Base-by-base conservation (phyloP, 2,113 vertebrate genomes). In the Dunckerocampus dactyliophorus region DNA sequence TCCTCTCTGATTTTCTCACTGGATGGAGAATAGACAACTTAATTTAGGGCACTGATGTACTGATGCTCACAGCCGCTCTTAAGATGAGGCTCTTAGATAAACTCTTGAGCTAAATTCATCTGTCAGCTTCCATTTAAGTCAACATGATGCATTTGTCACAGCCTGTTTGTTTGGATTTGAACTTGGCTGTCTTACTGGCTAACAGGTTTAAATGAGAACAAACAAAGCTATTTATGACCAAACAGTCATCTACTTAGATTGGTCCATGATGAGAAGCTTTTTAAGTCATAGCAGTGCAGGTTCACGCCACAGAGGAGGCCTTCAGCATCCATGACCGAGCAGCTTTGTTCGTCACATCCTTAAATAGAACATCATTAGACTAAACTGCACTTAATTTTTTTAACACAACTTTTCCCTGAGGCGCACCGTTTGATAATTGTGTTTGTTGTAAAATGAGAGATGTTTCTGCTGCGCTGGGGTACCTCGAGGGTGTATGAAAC, bases 61-160 rank as follows among this genome's bases (percentile, higher is more conserved):
- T 72, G 80, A 77, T 72, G 74, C 68, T 69, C 60, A 42, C 72
- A 69, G 59, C 71, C 71, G 60, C 66, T 60, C 77, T 85, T 83
- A 72, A 85, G 80, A 87, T 74, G 8, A 20, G 54, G 50, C 74
- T 72, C 72, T 73, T 79, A 79, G 87, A 82, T 82, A 82, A 81
- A 75, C 71, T 80, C 73, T 17, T 15, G 51, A 77, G 70, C 77
- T 77, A 74, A 81, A 84, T 83, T 71, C 69, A 77, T 69, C 75
- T 81, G 82, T 81, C 85, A 69, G 74, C 55, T 84, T 79, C 74
- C 54, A 82, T 87, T 82, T 74, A 50, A 75, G 66, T 86, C 79
- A 86, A 80, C 76, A 74, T 54, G 73, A 80, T 65, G 59, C 69
- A 74, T 82, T 87, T 58, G 67, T 77, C 53, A 47, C 37, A 67